Evolutionary conservation across 2,888 invertebrate species (phyloP).

Genomic region (Apamea anceps): DNA sequence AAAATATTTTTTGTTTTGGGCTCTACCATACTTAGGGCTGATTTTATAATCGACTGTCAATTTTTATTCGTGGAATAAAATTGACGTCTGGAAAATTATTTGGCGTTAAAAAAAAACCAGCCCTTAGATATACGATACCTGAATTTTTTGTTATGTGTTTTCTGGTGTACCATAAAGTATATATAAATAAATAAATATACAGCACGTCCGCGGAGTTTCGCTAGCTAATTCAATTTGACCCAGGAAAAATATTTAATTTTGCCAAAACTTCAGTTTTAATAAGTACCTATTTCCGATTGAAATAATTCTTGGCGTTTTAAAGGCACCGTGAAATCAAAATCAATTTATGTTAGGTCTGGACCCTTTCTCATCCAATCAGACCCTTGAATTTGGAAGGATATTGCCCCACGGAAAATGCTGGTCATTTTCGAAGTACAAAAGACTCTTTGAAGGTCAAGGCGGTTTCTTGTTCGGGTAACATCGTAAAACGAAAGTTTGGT

Average conservation of each 20-base stretch:
- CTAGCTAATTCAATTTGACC: background rate
- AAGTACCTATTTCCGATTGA: slow-evolving; percentile 3
- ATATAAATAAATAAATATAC: no score
- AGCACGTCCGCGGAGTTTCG: background rate
- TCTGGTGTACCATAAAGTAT: no score
- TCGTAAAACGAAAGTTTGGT: slow-evolving; percentile 51
- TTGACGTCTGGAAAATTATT: no score
- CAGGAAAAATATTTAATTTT: background rate
- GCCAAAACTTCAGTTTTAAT: slow-evolving; percentile 2
- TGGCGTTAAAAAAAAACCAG: no score
- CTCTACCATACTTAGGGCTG: no score
- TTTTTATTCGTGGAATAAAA: no score
- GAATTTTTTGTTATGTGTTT: no score
- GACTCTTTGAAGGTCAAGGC: slow-evolving; percentile 48
- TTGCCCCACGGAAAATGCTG: slow-evolving; percentile 38
- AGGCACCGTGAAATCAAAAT: slow-evolving; percentile 45
- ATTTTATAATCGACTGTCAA: no score
- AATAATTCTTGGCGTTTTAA: slow-evolving; percentile 26
- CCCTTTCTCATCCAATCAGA: slow-evolving; percentile 56
- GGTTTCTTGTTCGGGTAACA: slow-evolving; percentile 8
- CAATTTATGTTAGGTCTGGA: slow-evolving; percentile 31
- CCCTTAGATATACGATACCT: no score
- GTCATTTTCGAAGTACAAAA: slow-evolving; percentile 48
- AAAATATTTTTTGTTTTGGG: no score
- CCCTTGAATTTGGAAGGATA: slow-evolving; percentile 43